phyloP scores from a whole-genome alignment of 2,113 vertebrate species.

The Sturnus vulgaris region DNA sequence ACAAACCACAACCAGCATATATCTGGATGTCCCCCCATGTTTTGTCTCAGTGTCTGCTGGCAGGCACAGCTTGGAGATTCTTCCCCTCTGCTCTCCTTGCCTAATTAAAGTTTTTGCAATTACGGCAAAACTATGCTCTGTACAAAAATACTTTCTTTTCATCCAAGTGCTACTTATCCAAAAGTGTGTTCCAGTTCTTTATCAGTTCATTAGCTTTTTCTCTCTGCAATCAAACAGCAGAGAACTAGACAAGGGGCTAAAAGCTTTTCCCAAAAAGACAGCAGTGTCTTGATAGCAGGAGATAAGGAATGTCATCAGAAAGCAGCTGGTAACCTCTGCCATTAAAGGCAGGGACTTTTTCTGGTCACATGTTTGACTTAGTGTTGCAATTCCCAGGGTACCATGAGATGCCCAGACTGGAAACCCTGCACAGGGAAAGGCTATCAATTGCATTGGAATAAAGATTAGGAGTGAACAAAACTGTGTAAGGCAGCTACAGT shows the following conservation, averaged over 20 bases:
- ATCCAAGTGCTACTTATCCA: not conserved
- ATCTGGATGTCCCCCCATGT: not conserved
- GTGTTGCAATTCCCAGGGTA: not conserved
- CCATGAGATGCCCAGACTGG: not conserved
- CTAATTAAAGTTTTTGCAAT: slow-evolving; percentile 24
- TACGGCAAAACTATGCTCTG: not conserved
- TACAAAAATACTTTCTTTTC: slow-evolving; percentile 26
- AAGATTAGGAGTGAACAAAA: not conserved
- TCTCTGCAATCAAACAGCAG: not conserved
- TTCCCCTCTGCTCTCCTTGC: not conserved
- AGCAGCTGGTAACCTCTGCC: not conserved
- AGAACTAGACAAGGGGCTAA: not conserved
- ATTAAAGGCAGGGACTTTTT: not conserved
- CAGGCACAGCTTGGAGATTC: not conserved
- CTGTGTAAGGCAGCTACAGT: not conserved
- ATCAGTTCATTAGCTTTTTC: not conserved
- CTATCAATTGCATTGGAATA: not conserved
- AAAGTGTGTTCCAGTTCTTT: not conserved
- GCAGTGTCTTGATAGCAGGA: not conserved
- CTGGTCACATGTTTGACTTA: not conserved
- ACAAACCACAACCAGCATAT: not conserved
- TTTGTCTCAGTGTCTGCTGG: not conserved
- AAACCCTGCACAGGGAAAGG: not conserved
- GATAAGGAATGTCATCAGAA: not conserved
- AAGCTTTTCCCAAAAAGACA: not conserved